Percentiles rank a stretch among this genome's conserved stretches.
phyloP scores from a whole-genome alignment of 2,797 vertebrate species.

The Craterocephalus amniculus region DNA sequence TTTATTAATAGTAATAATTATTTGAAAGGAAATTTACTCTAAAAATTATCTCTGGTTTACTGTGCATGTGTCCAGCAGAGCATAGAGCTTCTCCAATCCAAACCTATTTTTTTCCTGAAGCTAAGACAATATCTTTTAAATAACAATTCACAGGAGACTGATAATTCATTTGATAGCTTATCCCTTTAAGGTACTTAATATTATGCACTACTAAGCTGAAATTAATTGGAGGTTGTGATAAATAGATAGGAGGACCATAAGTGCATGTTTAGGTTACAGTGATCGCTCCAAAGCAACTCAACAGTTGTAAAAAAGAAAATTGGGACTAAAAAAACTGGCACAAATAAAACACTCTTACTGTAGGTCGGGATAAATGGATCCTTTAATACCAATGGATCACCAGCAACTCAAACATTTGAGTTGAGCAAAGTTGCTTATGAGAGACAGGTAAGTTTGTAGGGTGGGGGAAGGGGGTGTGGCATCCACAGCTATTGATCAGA shows the following conservation, averaged over 20 bases:
- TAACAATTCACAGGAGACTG: slow-evolving; percentile 8
- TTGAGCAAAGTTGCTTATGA: background rate
- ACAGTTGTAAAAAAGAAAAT: background rate
- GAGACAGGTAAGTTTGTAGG: background rate
- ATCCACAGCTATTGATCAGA: slow-evolving; percentile 58
- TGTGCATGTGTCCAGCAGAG: background rate
- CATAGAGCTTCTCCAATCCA: background rate
- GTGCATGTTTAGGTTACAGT: background rate
- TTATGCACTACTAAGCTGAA: background rate
- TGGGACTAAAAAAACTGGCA: background rate
- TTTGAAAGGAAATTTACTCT: background rate
- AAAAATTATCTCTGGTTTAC: background rate
- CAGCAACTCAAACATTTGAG: slow-evolving; percentile 11
- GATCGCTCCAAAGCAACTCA: background rate
- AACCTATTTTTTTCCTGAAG: background rate
- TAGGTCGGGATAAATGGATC: background rate
- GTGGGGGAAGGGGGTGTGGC: background rate
- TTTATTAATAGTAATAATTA: too few species aligned
- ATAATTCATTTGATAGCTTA: too few species aligned
- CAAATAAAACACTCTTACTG: background rate
- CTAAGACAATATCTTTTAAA: background rate
- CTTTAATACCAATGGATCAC: slow-evolving; percentile 6
- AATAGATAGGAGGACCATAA: background rate
- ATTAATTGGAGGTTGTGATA: background rate
- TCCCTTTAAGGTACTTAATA: too few species aligned